Conservation (phyloP, 1,140 invertebrate species). For the Bacillus rossius region DNA sequence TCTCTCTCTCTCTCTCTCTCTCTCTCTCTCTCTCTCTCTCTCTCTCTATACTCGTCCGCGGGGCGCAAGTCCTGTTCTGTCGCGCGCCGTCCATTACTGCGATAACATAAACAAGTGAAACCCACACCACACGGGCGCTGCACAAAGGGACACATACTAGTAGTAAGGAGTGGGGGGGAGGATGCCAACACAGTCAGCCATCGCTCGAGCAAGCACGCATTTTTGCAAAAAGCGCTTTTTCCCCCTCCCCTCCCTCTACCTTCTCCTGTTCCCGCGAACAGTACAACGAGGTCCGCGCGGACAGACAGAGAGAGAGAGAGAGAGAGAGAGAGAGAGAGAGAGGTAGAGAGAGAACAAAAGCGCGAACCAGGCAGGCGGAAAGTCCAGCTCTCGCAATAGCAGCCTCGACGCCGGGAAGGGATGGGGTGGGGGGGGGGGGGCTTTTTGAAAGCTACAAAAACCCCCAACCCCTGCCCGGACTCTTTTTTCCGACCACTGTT, state of each 20-base stretch:
- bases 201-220: background rate
- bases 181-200: background rate
- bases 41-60: too few species aligned
- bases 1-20: too few species aligned
- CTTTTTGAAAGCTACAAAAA: conserved; percentile 5
- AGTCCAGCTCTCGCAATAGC: background rate
- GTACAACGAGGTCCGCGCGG: background rate
- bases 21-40: too few species aligned
- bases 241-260: background rate
- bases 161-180: background rate
- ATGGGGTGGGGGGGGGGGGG: background rate
- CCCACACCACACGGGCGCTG: too few species aligned
- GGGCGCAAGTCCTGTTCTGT: too few species aligned
- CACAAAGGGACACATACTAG: background rate
- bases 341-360: conserved; percentile 2
- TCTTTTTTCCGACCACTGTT: conserved; percentile 16
- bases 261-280: background rate
- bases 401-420: background rate
- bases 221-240: background rate
- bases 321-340: background rate
- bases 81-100: too few species aligned
- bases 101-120: too few species aligned
- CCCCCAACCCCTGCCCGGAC: conserved; percentile 21
- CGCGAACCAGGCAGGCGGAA: background rate
- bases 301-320: too few species aligned